Evolutionary conservation across 92 coral and sea anemone genomes (phyloP).

Genomic region (Plumapathes pennacea): DNA sequence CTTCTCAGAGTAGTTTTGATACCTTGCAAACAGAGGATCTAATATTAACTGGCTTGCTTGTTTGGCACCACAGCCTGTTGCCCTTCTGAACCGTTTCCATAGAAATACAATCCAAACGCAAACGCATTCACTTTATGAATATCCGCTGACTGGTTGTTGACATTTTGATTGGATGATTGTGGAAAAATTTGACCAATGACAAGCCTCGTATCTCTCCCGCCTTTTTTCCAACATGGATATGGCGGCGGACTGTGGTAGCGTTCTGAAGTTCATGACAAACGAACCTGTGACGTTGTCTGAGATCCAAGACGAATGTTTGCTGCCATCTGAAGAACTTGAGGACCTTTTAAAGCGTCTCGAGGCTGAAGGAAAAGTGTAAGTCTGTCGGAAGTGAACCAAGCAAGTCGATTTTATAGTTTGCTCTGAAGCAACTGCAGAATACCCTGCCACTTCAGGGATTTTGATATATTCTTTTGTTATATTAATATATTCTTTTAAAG

Average conservation of each 20-base stretch:
- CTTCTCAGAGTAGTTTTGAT: neutral
- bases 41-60: too few species aligned
- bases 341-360: slow-evolving; percentile 3
- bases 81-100: slow-evolving; percentile 13
- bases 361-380: slow-evolving; percentile 7
- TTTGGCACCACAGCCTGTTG: too few species aligned
- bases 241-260: slow-evolving; percentile 11
- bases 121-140: neutral
- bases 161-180: too few species aligned
- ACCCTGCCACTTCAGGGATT: too few species aligned
- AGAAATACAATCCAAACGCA: slow-evolving; percentile 2
- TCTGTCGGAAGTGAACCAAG: too few species aligned
- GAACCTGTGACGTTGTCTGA: neutral
- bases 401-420: too few species aligned
- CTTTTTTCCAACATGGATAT: slow-evolving; percentile 31
- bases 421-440: too few species aligned
- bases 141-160: slow-evolving; percentile 12
- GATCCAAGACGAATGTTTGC: neutral
- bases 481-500: too few species aligned
- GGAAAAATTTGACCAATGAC: slow-evolving; percentile 55
- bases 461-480: too few species aligned
- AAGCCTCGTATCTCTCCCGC: slow-evolving; percentile 1
- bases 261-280: slow-evolving; percentile 1
- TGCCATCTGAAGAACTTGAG: neutral
- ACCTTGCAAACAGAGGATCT: slow-evolving; percentile 5